A percentile compares a stretch with the other conserved stretches of the same genome.
Conservation (phyloP, 2,888 invertebrate genomes). For the Drosophila greeni region DNA sequence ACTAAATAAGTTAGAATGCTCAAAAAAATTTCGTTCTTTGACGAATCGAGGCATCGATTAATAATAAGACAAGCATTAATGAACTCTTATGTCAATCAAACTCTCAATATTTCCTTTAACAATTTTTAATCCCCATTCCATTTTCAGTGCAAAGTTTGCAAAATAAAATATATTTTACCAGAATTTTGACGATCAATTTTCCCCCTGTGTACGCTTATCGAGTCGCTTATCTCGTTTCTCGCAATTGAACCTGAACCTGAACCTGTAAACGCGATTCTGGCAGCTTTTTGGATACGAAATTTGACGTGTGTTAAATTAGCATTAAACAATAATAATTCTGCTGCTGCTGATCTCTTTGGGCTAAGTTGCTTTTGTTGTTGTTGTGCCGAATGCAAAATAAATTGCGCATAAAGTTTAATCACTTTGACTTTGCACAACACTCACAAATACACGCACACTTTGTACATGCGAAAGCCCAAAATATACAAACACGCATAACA, state of each 20-base stretch:
- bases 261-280: constrained; percentile 27
- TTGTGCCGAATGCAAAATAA: constrained; percentile 73
- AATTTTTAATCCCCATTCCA: neutral
- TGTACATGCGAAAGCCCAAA: constrained; percentile 51
- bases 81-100: neutral
- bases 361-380: constrained; percentile 37
- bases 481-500: constrained; percentile 66
- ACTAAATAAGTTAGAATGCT: too few species aligned
- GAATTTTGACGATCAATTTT: neutral
- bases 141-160: neutral
- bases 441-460: constrained; percentile 17
- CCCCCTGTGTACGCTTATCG: constrained; percentile 22
- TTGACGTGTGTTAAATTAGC: constrained; percentile 42
- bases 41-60: neutral
- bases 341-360: constrained; percentile 14
- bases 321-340: constrained; percentile 59
- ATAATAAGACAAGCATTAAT: neutral
- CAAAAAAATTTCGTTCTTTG: too few species aligned
- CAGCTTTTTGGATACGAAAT: constrained; percentile 21
- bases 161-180: neutral
- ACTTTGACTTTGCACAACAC: constrained; percentile 68
- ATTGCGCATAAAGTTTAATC: constrained; percentile 78
- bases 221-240: constrained; percentile 11
- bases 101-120: neutral
- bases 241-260: constrained; percentile 16